Base-by-base conservation (phyloP, 2,888 invertebrate genomes). In the Heliconius erato region DNA sequence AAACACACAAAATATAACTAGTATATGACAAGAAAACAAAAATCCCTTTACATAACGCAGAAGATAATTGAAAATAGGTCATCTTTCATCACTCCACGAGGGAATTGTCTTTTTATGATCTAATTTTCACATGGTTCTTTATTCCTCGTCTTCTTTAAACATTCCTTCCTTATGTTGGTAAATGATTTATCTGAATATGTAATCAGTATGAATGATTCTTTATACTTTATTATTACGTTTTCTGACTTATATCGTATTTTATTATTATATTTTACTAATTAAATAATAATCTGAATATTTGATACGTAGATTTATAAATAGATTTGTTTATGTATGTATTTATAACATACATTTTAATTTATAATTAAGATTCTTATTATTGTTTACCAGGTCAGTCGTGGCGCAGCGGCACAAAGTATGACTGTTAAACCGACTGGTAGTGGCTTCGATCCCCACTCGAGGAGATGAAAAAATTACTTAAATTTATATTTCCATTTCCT, bases 11-110 rank as follows among this genome's bases (percentile, higher is more conserved):
- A 63, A 26, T 65, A 65, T 65, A 0, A 77, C 28, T 32, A 11
- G 40, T 28, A 26, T n/a, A 3, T 14, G 7, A 12, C 14, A 19
- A 14, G 9, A 67, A 77, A 65, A 65, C 11, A 44, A 63, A 81
- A 28, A 69, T 35, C 54, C 32, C n/a, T 49, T 65, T 40, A 49
- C 28, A 68, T 49, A 11, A 59, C 32, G 23, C 72, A 40, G 32
- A 74, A 76, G 26, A 26, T 82, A 79, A 82, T 79, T 79, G 74
- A 82, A 82, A 81, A 82, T 79, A 67, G 79, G 72, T 82, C 74
- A 35, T 67, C 35, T 79, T 74, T 82, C 67, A 79, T 79, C 67
- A 28, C 63, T 63, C 54, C 81, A 54, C 76, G 14, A 26, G 44
- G 81, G 35, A 54, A 77, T 71, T 69, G 69, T 68, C 63, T 77